Evolutionary conservation across 2,113 vertebrate genomes (phyloP).

Genomic region (Dendrocopos noguchii): DNA sequence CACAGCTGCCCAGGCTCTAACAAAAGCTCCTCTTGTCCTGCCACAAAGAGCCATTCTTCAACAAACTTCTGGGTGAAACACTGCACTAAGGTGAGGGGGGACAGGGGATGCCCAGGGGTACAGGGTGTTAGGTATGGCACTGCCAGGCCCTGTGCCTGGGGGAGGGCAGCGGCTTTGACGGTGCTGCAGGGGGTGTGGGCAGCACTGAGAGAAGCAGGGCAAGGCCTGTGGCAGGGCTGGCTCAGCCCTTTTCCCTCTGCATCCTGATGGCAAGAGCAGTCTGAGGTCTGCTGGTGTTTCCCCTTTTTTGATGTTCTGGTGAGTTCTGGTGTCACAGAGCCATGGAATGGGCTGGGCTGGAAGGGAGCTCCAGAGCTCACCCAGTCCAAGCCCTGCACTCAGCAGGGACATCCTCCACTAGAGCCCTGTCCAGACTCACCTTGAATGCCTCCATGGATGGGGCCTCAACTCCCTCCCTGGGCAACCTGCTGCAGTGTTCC

Average conservation of each 20-base stretch:
- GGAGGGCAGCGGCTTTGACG: not conserved
- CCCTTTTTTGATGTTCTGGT: not conserved
- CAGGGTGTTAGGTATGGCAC: fast-evolving
- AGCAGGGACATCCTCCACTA: too few relatives aligned
- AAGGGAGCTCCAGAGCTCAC: too few relatives aligned
- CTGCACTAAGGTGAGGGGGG: not conserved
- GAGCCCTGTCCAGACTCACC: too few relatives aligned
- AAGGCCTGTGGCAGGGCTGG: not conserved
- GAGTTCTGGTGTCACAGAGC: too few relatives aligned
- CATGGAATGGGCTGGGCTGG: too few relatives aligned
- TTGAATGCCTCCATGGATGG: too few relatives aligned
- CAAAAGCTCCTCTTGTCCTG: constrained; percentile 31
- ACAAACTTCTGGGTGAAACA: not conserved
- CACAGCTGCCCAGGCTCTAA: not conserved
- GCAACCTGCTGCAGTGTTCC: too few relatives aligned
- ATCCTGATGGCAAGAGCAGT: fast-evolving
- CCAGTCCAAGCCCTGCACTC: too few relatives aligned
- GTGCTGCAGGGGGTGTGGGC: fast-evolving
- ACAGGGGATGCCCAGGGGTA: not conserved
- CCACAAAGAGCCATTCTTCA: constrained; percentile 26
- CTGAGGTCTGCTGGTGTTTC: not conserved
- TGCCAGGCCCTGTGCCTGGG: not conserved
- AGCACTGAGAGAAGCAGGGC: not conserved
- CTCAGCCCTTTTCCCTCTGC: not conserved
- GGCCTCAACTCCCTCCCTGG: too few relatives aligned